These are phyloP conservation scores for Exaiptasia diaphana DNA, from an alignment of 64 coral and sea anemone species.

Conservation along the genomic window DNA sequence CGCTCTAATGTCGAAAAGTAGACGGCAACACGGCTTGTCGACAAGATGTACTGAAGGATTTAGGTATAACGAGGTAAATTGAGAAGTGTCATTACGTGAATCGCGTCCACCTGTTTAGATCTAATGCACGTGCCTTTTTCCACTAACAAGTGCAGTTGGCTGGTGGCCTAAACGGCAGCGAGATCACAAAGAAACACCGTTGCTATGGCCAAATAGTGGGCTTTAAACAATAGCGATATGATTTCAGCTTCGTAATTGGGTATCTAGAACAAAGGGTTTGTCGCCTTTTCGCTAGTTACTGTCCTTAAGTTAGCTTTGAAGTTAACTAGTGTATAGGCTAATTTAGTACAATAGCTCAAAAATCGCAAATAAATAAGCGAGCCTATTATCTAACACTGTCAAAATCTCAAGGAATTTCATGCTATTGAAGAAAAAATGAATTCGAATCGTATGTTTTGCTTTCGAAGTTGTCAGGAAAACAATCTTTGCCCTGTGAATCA, in stretches of 20 bases:
- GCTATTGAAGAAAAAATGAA: no score
- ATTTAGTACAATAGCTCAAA: no score
- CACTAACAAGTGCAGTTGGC: background rate
- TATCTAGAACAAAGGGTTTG: background rate
- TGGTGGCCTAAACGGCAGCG: conserved; percentile 11
- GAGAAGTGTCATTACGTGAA: conserved; percentile 4
- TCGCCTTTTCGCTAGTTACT: background rate
- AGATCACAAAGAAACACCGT: background rate
- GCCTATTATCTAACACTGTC: no score
- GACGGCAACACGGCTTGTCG: no score
- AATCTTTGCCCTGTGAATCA: conserved; percentile 3
- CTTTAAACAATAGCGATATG: background rate
- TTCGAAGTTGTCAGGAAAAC: background rate
- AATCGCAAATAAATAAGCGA: no score
- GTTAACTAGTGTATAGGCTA: no score
- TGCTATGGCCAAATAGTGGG: conserved; percentile 10
- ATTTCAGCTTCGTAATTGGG: conserved; percentile 5
- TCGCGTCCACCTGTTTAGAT: background rate
- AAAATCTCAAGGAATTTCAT: no score
- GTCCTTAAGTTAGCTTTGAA: background rate
- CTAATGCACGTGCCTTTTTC: conserved; percentile 12
- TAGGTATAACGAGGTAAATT: no score
- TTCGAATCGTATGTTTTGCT: conserved; percentile 44
- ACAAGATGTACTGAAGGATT: no score
- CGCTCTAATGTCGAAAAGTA: no score